Conservation (phyloP, 2,888 invertebrate species). For the Spodoptera littoralis region DNA sequence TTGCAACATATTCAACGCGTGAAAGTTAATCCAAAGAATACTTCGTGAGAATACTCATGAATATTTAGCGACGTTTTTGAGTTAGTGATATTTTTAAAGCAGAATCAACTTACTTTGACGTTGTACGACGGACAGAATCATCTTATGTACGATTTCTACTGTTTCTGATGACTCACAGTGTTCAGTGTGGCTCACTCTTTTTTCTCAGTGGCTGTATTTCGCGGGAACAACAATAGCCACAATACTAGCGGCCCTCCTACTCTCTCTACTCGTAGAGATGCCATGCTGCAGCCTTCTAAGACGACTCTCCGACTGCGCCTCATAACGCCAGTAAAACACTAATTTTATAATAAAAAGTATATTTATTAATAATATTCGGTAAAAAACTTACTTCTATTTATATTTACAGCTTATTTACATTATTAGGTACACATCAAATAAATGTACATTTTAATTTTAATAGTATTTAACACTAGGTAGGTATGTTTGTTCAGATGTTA, state of each 20-base stretch:
- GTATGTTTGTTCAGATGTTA: conserved; percentile 32
- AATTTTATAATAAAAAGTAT: conserved; percentile 44
- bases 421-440: conserved; percentile 49
- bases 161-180: background rate
- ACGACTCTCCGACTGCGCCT: conserved; percentile 80
- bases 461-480: conserved; percentile 18
- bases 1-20: no score
- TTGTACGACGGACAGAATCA: no score
- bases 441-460: conserved; percentile 49
- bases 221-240: conserved; percentile 83
- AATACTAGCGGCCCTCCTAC: conserved; percentile 76
- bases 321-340: conserved; percentile 47
- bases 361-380: conserved; percentile 62
- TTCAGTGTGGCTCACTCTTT: no score
- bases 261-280: conserved; percentile 89
- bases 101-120: no score
- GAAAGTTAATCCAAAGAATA: no score
- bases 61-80: background rate
- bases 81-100: no score
- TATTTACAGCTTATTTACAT: conserved; percentile 84
- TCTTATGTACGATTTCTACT: background rate
- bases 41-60: no score
- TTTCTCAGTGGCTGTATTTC: conserved; percentile 84
- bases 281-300: conserved; percentile 88
- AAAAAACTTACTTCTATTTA: conserved; percentile 64